Conservation (phyloP, 2,797 vertebrate genomes). For the Mus caroli region DNA sequence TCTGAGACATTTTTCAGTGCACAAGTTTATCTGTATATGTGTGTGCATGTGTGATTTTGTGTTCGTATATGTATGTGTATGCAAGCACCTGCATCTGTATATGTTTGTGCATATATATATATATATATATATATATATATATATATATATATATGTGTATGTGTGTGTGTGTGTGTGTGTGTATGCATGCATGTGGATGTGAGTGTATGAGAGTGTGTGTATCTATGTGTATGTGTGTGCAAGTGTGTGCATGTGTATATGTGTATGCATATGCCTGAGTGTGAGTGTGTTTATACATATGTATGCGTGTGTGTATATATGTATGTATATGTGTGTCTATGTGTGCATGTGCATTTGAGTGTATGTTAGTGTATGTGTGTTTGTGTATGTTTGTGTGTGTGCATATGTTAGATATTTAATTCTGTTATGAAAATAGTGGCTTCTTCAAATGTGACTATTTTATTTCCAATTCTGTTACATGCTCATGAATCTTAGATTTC, state of each 20-base stretch:
- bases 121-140: too few species aligned
- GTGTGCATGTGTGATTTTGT: not conserved
- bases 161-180: not conserved
- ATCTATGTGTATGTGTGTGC: too few species aligned
- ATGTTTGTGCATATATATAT: not conserved
- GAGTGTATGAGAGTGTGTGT: not conserved
- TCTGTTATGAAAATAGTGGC: not conserved
- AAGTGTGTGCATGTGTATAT: not conserved
- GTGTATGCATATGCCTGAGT: not conserved
- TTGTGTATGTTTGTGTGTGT: not conserved
- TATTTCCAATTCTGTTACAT: not conserved
- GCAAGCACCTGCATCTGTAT: not conserved
- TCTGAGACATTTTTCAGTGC: conserved; percentile 60
- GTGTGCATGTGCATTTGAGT: not conserved
- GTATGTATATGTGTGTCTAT: not conserved
- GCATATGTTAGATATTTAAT: not conserved
- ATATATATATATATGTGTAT: not conserved
- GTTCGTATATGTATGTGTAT: not conserved
- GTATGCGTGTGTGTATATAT: not conserved
- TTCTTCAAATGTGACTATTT: conserved; percentile 1
- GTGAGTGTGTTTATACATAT: not conserved
- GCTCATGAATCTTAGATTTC: not conserved
- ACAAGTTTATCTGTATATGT: not conserved
- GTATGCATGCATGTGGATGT: not conserved
- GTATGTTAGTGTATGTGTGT: not conserved